Evolutionary conservation across 2,888 invertebrate genomes (phyloP).

Genomic region (Carcina quercana): DNA sequence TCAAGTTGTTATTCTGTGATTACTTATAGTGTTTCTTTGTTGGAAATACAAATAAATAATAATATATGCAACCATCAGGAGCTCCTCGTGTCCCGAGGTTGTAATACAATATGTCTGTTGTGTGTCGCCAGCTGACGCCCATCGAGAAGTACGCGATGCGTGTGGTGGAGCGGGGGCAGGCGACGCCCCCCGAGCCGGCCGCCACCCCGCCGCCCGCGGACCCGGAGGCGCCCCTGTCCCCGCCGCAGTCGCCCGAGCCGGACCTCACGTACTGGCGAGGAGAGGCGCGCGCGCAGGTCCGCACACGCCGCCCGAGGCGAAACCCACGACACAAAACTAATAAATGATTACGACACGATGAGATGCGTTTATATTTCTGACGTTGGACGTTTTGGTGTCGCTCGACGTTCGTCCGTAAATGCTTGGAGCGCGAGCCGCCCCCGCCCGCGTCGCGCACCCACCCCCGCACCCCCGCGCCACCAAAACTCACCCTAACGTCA

Average conservation of each 20-base stretch:
- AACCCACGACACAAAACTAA: conserved; percentile 40
- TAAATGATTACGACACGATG: conserved; percentile 49
- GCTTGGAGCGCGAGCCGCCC: conserved; percentile 47
- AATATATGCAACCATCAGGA: too few species aligned
- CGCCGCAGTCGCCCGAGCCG: conserved; percentile 29
- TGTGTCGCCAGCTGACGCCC: conserved; percentile 83
- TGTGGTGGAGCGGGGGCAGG: conserved; percentile 91
- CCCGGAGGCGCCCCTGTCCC: conserved; percentile 48
- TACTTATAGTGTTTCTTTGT: too few species aligned
- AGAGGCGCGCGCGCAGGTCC: conserved; percentile 21
- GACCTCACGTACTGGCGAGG: conserved; percentile 19
- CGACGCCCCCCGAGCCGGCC: conserved; percentile 88
- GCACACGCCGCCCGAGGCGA: conserved; percentile 16
- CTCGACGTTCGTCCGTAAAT: conserved; percentile 64
- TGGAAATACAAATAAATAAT: too few species aligned
- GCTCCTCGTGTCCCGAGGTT: too few species aligned
- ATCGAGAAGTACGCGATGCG: conserved; percentile 97
- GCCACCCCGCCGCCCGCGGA: conserved; percentile 67
- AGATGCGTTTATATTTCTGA: conserved; percentile 67
- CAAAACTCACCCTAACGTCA: conserved; percentile 76
- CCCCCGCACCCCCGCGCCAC: conserved; percentile 23
- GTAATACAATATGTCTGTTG: neutral
- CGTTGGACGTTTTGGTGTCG: conserved; percentile 72
- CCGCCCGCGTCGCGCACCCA: conserved; percentile 22
- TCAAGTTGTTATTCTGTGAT: too few species aligned